Evolutionary conservation across 2,113 vertebrate genomes (phyloP).

Genomic region (Nothobranchius kuhntae): DNA sequence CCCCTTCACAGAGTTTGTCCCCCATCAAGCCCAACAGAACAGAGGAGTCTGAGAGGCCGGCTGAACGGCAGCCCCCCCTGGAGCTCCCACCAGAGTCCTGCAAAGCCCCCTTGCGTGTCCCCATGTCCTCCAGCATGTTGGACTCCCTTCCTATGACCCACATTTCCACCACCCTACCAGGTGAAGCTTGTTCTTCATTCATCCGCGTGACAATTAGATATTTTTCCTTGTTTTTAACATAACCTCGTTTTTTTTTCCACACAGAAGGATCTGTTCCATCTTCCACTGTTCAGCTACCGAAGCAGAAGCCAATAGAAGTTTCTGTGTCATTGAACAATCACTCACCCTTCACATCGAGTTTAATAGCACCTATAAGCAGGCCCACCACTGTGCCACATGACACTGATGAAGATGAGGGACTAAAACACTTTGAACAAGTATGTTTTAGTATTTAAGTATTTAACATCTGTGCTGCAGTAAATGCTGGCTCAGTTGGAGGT

Average conservation of each 20-base stretch:
- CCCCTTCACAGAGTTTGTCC: slow-evolving; percentile 41
- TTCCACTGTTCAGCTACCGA: slow-evolving; percentile 70
- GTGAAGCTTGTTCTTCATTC: slow-evolving; percentile 32
- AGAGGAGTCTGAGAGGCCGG: slow-evolving; percentile 61
- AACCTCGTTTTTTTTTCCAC: slow-evolving; percentile 3
- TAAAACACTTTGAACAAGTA: slow-evolving; percentile 98
- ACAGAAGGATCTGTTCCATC: slow-evolving; percentile 81
- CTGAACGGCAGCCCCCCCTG: slow-evolving; percentile 53
- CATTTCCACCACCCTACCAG: slow-evolving; percentile 61
- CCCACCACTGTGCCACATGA: slow-evolving; percentile 72
- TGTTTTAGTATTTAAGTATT: background rate
- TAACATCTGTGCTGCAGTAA: background rate
- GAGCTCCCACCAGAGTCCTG: slow-evolving; percentile 63
- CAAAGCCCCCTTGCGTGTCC: slow-evolving; percentile 62
- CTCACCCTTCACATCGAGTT: slow-evolving; percentile 67
- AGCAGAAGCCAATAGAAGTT: slow-evolving; percentile 74
- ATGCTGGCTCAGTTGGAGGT: background rate
- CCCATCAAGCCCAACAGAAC: slow-evolving; percentile 54
- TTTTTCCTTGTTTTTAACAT: background rate
- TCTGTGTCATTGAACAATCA: slow-evolving; percentile 56
- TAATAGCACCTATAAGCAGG: slow-evolving; percentile 66
- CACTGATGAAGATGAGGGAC: slow-evolving; percentile 94
- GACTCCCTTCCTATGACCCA: slow-evolving; percentile 66
- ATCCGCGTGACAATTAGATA: background rate
- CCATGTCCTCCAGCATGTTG: slow-evolving; percentile 67